Conservation (phyloP, 2,888 invertebrate genomes). For the Liodrosophila aerea region DNA sequence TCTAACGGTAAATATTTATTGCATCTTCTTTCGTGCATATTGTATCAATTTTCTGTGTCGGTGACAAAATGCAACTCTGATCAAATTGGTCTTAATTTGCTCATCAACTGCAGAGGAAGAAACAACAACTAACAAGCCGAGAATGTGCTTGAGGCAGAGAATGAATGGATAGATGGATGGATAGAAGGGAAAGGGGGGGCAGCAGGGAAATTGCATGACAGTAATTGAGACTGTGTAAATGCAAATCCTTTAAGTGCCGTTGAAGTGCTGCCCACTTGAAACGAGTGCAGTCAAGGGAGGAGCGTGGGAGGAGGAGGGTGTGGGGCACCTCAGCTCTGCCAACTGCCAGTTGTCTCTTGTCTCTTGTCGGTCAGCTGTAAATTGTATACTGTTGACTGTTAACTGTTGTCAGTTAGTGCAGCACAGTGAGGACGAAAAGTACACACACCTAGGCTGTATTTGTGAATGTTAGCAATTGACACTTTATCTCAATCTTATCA, state of each 20-base stretch:
- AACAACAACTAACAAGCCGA: background rate
- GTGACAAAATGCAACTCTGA: constrained; percentile 25
- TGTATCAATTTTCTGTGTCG: too few species aligned
- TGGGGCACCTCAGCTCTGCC: constrained; percentile 12
- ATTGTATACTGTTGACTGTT: too few species aligned
- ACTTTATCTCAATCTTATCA: constrained; percentile 55
- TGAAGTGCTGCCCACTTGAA: constrained; percentile 40
- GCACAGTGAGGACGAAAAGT: constrained; percentile 40
- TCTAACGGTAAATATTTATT: too few species aligned
- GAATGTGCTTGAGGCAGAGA: background rate
- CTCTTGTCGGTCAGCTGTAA: background rate
- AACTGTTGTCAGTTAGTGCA: background rate
- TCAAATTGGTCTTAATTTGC: constrained; percentile 43
- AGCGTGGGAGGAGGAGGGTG: too few species aligned
- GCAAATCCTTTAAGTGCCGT: constrained; percentile 64
- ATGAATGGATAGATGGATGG: background rate
- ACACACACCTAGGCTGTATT: constrained; percentile 40
- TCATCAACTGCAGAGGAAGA: constrained; percentile 36
- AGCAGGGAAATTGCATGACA: constrained; percentile 22
- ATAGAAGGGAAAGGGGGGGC: background rate
- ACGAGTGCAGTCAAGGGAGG: constrained; percentile 31
- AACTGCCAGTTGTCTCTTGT: constrained; percentile 12
- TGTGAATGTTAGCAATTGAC: constrained; percentile 24
- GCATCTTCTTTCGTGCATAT: too few species aligned
- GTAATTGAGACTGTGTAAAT: constrained; percentile 57